Percentiles rank a stretch among this genome's conserved stretches.
Evolutionary conservation across 2,888 invertebrate species (phyloP).

Genomic region (Lasiommata megera): DNA sequence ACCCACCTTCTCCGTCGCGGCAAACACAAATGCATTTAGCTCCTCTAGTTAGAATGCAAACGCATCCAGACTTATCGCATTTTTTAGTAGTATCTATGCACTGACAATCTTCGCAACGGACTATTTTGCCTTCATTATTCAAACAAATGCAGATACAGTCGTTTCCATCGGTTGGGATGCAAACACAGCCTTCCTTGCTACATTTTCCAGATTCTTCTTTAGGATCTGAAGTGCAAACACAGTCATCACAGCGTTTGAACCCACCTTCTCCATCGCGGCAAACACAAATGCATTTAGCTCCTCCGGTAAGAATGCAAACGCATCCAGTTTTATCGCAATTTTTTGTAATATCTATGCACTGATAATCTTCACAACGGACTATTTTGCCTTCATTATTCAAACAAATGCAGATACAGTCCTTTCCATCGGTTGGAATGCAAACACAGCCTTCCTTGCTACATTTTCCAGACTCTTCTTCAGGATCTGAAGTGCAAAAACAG

Average conservation of each 20-base stretch:
- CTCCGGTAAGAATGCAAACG: slow-evolving; percentile 38
- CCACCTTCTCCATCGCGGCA: slow-evolving; percentile 37
- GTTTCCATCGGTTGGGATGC: slow-evolving; percentile 31
- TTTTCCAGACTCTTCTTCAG: not conserved
- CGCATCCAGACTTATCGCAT: slow-evolving; percentile 32
- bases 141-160: slow-evolving; percentile 35
- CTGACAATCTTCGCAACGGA: slow-evolving; percentile 41
- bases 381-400: slow-evolving; percentile 19
- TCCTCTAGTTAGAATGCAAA: slow-evolving; percentile 37
- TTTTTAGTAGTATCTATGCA: slow-evolving; percentile 23
- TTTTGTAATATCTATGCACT: slow-evolving; percentile 11
- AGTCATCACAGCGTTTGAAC: slow-evolving; percentile 38
- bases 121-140: slow-evolving; percentile 34
- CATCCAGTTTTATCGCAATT: slow-evolving; percentile 44
- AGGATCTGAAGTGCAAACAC: slow-evolving; percentile 33
- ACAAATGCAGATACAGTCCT: slow-evolving; percentile 33
- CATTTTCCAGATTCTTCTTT: slow-evolving; percentile 20
- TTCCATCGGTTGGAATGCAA: slow-evolving; percentile 35
- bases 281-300: slow-evolving; percentile 42
- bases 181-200: slow-evolving; percentile 40
- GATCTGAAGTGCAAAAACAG: slow-evolving; percentile 35
- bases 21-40: slow-evolving; percentile 38
- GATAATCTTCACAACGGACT: slow-evolving; percentile 38
- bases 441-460: slow-evolving; percentile 2
- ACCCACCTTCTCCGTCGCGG: slow-evolving; percentile 30